Conservation (phyloP, 1,140 invertebrate species). For the Paraescarpia echinospica region DNA sequence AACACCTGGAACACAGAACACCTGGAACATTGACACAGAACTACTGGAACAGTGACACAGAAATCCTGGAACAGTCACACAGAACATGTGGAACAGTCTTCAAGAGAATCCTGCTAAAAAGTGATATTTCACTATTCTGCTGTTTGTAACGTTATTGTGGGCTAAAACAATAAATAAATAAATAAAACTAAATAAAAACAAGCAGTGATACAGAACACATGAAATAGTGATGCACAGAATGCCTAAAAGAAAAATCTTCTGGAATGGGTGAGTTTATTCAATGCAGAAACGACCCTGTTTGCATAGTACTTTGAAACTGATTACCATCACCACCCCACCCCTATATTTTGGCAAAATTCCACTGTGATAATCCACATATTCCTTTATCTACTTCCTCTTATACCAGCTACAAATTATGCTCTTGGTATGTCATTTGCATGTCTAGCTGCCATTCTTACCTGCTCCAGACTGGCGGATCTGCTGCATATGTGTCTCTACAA, state of each 20-base stretch:
- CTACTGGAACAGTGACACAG: not conserved
- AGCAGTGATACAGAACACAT: too few relatives aligned
- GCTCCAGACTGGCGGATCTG: slow-evolving; percentile 52
- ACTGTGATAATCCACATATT: not conserved
- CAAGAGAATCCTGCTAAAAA: too few relatives aligned
- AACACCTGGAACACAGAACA: not conserved
- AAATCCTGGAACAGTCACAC: not conserved
- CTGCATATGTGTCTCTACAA: slow-evolving; percentile 57
- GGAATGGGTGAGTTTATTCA: not conserved
- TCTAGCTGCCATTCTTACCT: slow-evolving; percentile 35
- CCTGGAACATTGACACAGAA: not conserved
- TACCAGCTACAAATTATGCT: slow-evolving; percentile 12
- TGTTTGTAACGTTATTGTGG: too few relatives aligned
- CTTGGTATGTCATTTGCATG: not conserved
- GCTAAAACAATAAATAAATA: too few relatives aligned
- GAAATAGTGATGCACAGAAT: too few relatives aligned
- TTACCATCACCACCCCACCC: not conserved
- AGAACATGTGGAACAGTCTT: not conserved
- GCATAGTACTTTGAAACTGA: not conserved
- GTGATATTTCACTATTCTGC: too few relatives aligned
- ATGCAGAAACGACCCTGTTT: not conserved
- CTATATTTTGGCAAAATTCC: too few relatives aligned
- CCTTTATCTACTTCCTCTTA: not conserved
- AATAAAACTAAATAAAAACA: too few relatives aligned
- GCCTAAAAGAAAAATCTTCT: too few relatives aligned